These are phyloP conservation scores for Sitta carolinensis DNA, from an alignment of 2,797 vertebrate species.

Conservation along the genomic window DNA sequence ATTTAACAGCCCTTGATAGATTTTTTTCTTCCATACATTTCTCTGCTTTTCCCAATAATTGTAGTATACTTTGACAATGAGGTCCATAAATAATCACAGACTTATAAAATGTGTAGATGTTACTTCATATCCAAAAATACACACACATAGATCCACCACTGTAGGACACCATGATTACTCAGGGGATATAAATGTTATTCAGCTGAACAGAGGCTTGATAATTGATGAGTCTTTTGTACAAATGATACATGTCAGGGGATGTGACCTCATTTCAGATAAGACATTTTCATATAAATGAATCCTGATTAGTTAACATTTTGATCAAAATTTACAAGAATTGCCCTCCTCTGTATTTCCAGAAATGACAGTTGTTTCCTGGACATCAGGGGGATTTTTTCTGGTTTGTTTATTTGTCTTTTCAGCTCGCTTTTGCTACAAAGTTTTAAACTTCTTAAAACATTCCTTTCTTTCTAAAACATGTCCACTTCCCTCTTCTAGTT, in stretches of 20 bases:
- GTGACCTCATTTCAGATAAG: conserved; percentile 37
- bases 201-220: conserved; percentile 12
- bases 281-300: conserved; percentile 33
- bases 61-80: background rate
- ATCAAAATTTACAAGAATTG: conserved; percentile 4
- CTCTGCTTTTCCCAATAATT: background rate
- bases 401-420: background rate
- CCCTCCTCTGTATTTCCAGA: background rate
- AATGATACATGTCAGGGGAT: conserved; percentile 15
- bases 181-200: conserved; percentile 25
- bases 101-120: background rate
- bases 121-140: background rate
- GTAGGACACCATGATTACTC: background rate
- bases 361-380: background rate
- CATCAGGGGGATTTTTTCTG: background rate
- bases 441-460: background rate
- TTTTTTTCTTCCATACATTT: background rate
- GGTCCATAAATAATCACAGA: background rate
- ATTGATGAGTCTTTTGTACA: conserved; percentile 20
- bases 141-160: background rate
- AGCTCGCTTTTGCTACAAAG: background rate
- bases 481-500: background rate
- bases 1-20: background rate
- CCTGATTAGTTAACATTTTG: conserved; percentile 26
- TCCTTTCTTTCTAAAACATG: no score